These are phyloP conservation scores for Hyaena hyaena DNA, from an alignment of 2,113 vertebrate genomes.

Conservation along the genomic window DNA sequence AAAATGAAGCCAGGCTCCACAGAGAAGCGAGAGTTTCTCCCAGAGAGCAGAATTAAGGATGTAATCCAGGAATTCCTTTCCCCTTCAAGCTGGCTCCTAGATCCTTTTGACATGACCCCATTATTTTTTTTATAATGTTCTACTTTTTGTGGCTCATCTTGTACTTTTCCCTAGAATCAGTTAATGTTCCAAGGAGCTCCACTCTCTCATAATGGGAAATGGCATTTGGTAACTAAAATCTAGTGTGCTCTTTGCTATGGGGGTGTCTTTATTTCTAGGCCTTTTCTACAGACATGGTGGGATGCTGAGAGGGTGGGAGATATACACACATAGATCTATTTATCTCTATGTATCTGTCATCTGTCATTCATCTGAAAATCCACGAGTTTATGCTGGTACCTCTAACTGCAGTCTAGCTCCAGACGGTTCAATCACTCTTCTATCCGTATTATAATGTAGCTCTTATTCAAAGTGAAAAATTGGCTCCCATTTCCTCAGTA, in stretches of 20 bases:
- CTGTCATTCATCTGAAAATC: background rate
- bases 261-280: background rate
- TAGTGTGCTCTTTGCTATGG: background rate
- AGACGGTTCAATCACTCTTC: background rate
- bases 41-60: background rate
- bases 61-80: background rate
- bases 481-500: background rate
- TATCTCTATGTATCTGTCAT: background rate
- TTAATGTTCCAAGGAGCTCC: background rate
- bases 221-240: background rate
- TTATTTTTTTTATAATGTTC: background rate
- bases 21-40: background rate
- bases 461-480: background rate
- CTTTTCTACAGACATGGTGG: background rate
- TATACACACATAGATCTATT: background rate
- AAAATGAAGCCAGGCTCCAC: background rate
- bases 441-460: background rate
- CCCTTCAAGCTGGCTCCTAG: background rate
- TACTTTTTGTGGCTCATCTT: background rate
- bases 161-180: background rate
- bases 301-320: background rate
- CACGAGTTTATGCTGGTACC: background rate
- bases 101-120: background rate
- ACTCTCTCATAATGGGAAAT: background rate
- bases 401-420: background rate